Evolutionary conservation across 2,113 vertebrate genomes (phyloP).

Genomic region (Microcebus griseorufus): DNA sequence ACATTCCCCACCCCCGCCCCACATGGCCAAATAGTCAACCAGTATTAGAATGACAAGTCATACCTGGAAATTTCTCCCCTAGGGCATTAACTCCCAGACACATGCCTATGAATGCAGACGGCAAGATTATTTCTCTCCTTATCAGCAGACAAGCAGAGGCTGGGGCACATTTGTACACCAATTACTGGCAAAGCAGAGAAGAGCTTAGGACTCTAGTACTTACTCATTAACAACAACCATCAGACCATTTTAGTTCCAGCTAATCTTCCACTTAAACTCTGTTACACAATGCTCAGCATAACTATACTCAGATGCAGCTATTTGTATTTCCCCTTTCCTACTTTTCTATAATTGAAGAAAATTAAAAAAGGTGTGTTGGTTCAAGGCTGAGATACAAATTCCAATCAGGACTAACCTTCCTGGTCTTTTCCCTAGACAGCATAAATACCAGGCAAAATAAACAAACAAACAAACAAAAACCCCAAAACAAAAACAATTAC

Average conservation of each 20-base stretch:
- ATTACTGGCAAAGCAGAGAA: slow-evolving; percentile 6
- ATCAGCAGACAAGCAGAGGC: slow-evolving; percentile 9
- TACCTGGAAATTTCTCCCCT: neutral
- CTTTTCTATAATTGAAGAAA: neutral
- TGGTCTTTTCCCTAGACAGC: neutral
- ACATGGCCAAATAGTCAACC: neutral
- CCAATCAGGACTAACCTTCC: neutral
- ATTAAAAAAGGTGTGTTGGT: neutral
- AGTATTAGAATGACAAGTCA: neutral
- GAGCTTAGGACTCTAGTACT: slow-evolving; percentile 26
- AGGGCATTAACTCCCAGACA: slow-evolving; percentile 12
- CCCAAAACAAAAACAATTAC: neutral
- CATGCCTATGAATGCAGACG: neutral
- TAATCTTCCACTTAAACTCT: slow-evolving; percentile 32
- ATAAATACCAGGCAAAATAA: neutral
- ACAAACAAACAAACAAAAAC: too few relatives aligned
- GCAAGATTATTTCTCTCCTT: slow-evolving; percentile 31
- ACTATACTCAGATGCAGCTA: neutral
- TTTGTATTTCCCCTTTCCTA: neutral
- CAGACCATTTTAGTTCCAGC: slow-evolving; percentile 25
- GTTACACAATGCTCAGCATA: slow-evolving; percentile 18
- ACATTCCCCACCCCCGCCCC: neutral
- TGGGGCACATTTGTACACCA: neutral
- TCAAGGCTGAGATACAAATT: slow-evolving; percentile 27
- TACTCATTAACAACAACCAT: slow-evolving; percentile 44